These are phyloP conservation scores for Horisme vitalbata DNA, from an alignment of 2,888 invertebrate genomes.

Conservation along the genomic window DNA sequence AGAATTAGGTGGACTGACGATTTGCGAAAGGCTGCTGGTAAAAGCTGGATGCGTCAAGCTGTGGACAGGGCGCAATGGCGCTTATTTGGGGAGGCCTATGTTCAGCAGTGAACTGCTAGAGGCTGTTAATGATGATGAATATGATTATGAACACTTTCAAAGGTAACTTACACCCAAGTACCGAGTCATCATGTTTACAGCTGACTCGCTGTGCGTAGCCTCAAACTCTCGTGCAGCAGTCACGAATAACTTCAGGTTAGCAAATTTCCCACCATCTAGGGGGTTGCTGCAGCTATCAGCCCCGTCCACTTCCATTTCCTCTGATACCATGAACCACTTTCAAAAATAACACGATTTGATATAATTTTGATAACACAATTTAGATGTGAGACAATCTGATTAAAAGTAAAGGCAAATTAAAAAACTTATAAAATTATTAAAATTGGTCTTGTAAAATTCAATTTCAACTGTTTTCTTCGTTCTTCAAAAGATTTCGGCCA, in stretches of 20 bases:
- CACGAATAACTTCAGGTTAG: constrained; percentile 79
- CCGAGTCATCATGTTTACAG: constrained; percentile 77
- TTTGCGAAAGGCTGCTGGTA: no score
- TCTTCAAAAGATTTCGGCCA: constrained; percentile 36
- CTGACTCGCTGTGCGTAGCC: constrained; percentile 76
- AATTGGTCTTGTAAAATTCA: constrained; percentile 47
- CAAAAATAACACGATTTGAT: no score
- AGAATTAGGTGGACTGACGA: no score
- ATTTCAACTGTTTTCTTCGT: constrained; percentile 71
- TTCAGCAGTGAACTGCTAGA: no score
- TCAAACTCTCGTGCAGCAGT: constrained; percentile 78
- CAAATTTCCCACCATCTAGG: constrained; percentile 66
- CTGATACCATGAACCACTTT: constrained; percentile 20
- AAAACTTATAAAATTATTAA: constrained; percentile 30
- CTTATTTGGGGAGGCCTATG: no score
- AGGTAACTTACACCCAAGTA: constrained; percentile 79
- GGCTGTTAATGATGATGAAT: no score
- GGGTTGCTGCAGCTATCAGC: constrained; percentile 56
- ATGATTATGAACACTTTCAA: no score
- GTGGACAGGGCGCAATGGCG: no score
- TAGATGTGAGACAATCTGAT: neutral
- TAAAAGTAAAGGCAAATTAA: no score
- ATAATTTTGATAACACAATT: neutral
- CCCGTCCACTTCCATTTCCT: constrained; percentile 70
- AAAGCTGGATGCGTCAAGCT: no score